These are phyloP conservation scores for Lycorma delicatula DNA, from an alignment of 1,140 invertebrate species.

Conservation along the genomic window DNA sequence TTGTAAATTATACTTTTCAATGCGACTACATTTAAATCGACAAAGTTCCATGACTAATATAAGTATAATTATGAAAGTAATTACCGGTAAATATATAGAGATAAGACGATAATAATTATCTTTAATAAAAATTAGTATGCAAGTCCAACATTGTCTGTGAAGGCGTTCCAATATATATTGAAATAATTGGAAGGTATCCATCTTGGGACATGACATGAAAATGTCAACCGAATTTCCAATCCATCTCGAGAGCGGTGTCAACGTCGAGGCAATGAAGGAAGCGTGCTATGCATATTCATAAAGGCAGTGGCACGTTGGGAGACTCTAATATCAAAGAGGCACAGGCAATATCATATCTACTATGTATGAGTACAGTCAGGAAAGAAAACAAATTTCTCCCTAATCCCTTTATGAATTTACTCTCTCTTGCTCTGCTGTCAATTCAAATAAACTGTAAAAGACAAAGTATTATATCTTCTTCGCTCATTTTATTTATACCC, in stretches of 20 bases:
- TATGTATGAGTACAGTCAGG: constrained; percentile 4
- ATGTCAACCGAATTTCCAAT: constrained; percentile 3
- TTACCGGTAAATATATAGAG: no score
- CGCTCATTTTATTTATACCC: no score
- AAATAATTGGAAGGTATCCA: constrained; percentile 6
- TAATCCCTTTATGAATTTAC: no score
- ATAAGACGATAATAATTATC: no score
- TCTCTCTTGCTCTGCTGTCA: no score
- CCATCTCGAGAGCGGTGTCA: not conserved
- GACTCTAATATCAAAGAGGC: constrained; percentile 2
- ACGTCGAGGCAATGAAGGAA: not conserved
- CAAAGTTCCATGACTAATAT: no score
- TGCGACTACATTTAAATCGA: no score
- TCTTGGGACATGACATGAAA: not conserved
- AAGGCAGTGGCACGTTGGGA: not conserved
- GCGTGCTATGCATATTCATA: constrained; percentile 3
- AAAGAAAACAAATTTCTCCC: not conserved
- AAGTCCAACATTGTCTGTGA: not conserved
- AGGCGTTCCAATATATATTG: constrained; percentile 1
- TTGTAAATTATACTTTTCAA: no score
- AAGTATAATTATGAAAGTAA: no score
- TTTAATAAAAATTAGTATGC: not conserved
- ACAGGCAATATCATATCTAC: constrained; percentile 7
- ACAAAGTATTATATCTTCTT: no score
- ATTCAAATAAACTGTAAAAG: no score